Evolutionary conservation across 2,113 vertebrate species (phyloP).

Genomic region (Atherinomorus stipes): DNA sequence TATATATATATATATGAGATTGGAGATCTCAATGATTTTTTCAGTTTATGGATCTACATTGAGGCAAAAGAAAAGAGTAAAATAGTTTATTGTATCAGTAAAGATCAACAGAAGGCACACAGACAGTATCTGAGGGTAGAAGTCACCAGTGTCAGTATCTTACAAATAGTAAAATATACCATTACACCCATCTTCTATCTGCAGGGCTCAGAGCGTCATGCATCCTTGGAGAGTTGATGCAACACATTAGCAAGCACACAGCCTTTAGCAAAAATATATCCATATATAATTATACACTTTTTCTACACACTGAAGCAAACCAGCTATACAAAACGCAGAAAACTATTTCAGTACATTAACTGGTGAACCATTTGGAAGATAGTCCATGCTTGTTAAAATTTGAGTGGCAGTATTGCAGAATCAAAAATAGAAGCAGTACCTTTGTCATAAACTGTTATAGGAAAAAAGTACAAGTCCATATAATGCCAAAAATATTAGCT

Average conservation of each 20-base stretch:
- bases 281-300: conserved; percentile 69
- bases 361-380: conserved; percentile 32
- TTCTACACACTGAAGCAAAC: conserved; percentile 64
- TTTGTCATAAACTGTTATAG: conserved; percentile 66
- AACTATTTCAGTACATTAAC: conserved; percentile 45
- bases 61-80: conserved; percentile 29
- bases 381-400: conserved; percentile 44
- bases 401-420: conserved; percentile 43
- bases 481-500: conserved; percentile 70
- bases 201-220: conserved; percentile 9
- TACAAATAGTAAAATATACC: conserved; percentile 30
- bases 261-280: conserved; percentile 79
- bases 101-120: conserved; percentile 65
- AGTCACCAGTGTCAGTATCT: conserved; percentile 32
- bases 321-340: conserved; percentile 72
- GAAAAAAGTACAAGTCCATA: conserved; percentile 61
- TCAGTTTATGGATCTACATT: background rate
- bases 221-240: conserved; percentile 8
- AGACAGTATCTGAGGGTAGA: conserved; percentile 56
- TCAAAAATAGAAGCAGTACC: conserved; percentile 60
- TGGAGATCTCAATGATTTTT: too few relatives aligned
- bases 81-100: conserved; percentile 68
- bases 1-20: too few relatives aligned
- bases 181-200: conserved; percentile 13
- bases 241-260: conserved; percentile 54